A percentile compares a stretch with the other conserved stretches of the same genome.
Conservation (phyloP, 2,113 vertebrate species). For the Atherinomorus stipes region DNA sequence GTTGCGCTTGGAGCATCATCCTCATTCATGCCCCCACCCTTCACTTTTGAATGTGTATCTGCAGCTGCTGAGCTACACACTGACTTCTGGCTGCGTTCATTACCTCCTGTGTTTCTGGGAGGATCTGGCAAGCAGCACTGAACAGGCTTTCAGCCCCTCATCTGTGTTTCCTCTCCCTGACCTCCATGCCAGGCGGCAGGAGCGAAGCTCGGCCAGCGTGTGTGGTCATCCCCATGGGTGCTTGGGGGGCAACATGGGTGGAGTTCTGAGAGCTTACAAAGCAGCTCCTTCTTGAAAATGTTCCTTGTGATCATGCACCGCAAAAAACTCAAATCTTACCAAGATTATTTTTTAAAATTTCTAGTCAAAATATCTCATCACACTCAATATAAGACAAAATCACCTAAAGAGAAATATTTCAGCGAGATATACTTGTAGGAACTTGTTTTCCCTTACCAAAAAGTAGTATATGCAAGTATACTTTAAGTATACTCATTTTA, state of each 20-base stretch:
- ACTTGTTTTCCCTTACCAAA: no score
- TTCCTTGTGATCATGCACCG: neutral
- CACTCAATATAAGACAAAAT: no score
- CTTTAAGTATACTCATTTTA: no score
- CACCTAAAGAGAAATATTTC: no score
- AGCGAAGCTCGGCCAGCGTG: conserved; percentile 44
- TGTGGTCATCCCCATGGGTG: conserved; percentile 36
- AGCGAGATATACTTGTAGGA: no score
- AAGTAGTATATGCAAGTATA: no score
- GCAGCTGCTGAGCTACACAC: conserved; percentile 53
- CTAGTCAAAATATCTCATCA: no score
- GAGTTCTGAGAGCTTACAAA: neutral
- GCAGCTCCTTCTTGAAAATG: conserved; percentile 16
- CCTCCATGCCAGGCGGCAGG: conserved; percentile 19
- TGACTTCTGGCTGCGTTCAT: conserved; percentile 60
- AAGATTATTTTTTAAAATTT: no score
- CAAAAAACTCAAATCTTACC: no score
- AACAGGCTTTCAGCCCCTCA: conserved; percentile 54
- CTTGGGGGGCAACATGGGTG: neutral
- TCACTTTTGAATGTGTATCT: conserved; percentile 8
- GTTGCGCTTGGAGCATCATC: conserved; percentile 15
- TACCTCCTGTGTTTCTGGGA: conserved; percentile 55
- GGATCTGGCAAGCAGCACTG: conserved; percentile 42
- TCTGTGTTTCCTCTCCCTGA: conserved; percentile 42
- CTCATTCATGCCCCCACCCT: no score